Base-by-base conservation (phyloP, 2,113 vertebrate genomes). In the Pao palembangensis region DNA sequence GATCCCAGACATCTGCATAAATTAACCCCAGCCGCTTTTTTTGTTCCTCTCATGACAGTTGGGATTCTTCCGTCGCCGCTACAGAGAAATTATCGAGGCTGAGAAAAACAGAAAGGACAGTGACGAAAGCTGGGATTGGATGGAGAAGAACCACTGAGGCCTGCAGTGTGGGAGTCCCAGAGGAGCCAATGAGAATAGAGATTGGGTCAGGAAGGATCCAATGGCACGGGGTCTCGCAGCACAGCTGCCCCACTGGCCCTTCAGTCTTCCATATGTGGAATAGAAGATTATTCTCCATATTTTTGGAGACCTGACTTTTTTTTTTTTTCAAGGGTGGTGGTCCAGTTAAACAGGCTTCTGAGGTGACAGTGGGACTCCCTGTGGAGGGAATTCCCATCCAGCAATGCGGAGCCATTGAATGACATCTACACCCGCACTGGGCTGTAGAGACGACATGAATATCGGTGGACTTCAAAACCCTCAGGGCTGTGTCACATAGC, bases 251-350 rank as follows among this genome's bases (percentile, higher is more conserved):
- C 83, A 80, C 83, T 83, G 84, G 81, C 88, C 92, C 90, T 92
- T 88, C 60, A 94, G 93, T 95, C 96, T 98, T 98, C 93, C 96
- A 99, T 98, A 98, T 98, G 94, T 99, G 96, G 97, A 99, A 99
- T 94, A 98, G 92, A 69, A 88, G 86, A 94, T 93, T 94, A 92
- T 96, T 94, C 96, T 98, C 95, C 95, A 93, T 93, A 95, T 99
- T 97, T 97, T 90, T 84, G 95, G 95, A 96, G 96, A 90, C 91
- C 89, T 81, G 56, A 88, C 91, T 38, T 86, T 93, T 90, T 92
- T 90, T 92, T 93, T 91, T 82, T 90, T 83, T 91, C 74, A 87
- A 13, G 75, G 88, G 67, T 74, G 87, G 80, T 73, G 88, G 84
- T 92, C 80, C 59, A 86, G 79, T 75, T 75, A 85, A 88, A 87